Evolutionary conservation across 2,113 vertebrate genomes (phyloP), one percentile per base, ranked within the genome.

Genomic region (Aldabrachelys gigantea): DNA sequence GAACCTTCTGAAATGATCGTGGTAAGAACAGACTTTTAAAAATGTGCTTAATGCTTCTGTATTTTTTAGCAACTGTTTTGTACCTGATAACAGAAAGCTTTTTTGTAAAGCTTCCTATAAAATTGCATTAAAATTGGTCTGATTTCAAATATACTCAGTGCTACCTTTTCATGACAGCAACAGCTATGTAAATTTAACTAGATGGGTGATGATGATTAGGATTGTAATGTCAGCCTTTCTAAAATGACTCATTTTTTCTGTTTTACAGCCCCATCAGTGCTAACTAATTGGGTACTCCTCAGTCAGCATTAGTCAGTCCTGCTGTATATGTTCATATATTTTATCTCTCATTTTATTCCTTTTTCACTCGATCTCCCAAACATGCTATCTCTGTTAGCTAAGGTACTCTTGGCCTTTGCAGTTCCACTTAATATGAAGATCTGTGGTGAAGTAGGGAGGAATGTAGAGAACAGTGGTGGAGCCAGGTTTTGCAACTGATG

Each of bases 1-100:
- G 99, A 99, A 97, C 99, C 99, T 96, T 99, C 99, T 97, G 99
- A 99, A 98, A 99, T 99, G 99, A 99, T 99, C 97, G 99, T 99
- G 99, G 99, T 99, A 98, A 99, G 99, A 93, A 97, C 56, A 65
- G 29, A 89, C 57, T 87, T 82, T 80, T 92, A 82, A 65, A 90
- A 65, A 83, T 69, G n/a, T 95, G 81, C 95, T 96, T 93, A 95
- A 95, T 95, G 88, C 85, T 90, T 76, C 86, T 91, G 90, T 94
- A 96, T 92, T 31, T 65, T 96, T 97, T 96, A 95, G 93, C 95
- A 94, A 25, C 72, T 95, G 89, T 93, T 95, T 87, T 95, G 5
- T 72, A 79, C 38, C 87, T 89, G 88, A 21, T 65, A 87, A 85
- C 85, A 84, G 65, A 87, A 93, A 91, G 90, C 96, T 93, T 95